phyloP scores from a whole-genome alignment of 1,140 invertebrate genomes.

The Chionoecetes opilio region DNA sequence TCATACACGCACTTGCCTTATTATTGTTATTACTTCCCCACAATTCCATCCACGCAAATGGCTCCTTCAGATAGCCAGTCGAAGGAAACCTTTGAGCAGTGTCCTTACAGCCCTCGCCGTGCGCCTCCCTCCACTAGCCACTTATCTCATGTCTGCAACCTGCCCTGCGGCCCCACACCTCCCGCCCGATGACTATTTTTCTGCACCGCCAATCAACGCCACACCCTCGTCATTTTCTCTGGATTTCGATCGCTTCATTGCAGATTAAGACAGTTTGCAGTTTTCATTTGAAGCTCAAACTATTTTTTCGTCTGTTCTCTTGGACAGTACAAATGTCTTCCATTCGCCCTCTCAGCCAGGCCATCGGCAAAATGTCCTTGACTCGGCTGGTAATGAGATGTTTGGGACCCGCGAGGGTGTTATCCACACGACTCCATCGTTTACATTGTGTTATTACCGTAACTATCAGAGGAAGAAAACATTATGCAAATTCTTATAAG shows the following conservation, averaged over 20 bases:
- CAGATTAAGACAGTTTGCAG: background rate
- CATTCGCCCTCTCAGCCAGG: background rate
- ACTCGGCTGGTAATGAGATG: background rate
- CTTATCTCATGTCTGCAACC: background rate
- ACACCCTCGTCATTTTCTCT: background rate
- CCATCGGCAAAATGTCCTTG: background rate
- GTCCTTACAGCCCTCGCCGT: background rate
- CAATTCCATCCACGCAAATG: background rate
- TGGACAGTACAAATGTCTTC: background rate
- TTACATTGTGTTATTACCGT: slow-evolving; percentile 21
- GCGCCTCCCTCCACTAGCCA: background rate
- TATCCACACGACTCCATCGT: background rate
- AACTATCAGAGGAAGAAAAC: background rate
- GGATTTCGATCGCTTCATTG: slow-evolving; percentile 28
- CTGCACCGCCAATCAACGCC: background rate
- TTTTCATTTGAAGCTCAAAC: too few relatives aligned
- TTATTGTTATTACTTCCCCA: background rate
- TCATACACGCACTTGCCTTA: background rate
- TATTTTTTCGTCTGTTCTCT: background rate
- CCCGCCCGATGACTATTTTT: background rate
- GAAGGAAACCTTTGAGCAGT: too few relatives aligned
- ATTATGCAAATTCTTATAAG: slow-evolving; percentile 6
- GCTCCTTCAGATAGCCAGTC: too few relatives aligned
- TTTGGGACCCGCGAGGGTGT: background rate
- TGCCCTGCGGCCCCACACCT: background rate